Conservation (phyloP, 2,888 invertebrate species). For the Pardosa pseudoannulata region DNA sequence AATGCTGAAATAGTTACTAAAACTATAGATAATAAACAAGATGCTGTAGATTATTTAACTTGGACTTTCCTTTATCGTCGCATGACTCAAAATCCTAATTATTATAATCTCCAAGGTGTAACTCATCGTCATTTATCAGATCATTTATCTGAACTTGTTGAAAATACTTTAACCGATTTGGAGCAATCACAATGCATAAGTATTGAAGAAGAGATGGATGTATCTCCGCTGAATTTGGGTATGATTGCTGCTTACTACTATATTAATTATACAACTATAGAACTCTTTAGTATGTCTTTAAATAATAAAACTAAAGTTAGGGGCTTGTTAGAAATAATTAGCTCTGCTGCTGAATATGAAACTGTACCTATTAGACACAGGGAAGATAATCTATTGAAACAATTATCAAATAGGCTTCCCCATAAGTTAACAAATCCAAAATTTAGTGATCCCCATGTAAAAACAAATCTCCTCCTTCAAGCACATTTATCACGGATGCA, state of each 20-base stretch:
- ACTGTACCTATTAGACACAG: slow-evolving; percentile 95
- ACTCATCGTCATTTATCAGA: slow-evolving; percentile 98
- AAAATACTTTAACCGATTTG: slow-evolving; percentile 93
- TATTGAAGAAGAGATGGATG: slow-evolving; percentile 98
- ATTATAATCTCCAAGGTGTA: slow-evolving; percentile 96
- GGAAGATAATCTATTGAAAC: slow-evolving; percentile 90
- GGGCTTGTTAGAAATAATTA: slow-evolving; percentile 97
- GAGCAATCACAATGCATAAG: slow-evolving; percentile 96
- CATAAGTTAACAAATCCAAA: slow-evolving; percentile 86
- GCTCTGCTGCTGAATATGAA: slow-evolving; percentile 97
- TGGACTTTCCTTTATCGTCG: slow-evolving; percentile 99
- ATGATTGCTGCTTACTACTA: slow-evolving; percentile 99
- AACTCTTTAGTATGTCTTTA: slow-evolving; percentile 96
- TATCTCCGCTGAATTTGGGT: slow-evolving; percentile 96
- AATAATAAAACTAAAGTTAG: slow-evolving; percentile 98
- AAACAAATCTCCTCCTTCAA: slow-evolving; percentile 95
- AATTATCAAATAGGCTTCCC: slow-evolving; percentile 80
- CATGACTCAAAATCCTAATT: slow-evolving; percentile 99
- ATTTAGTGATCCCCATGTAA: slow-evolving; percentile 97
- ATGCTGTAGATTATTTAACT: slow-evolving; percentile 98
- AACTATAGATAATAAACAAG: slow-evolving; percentile 99
- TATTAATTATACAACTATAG: slow-evolving; percentile 99
- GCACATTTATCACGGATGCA: slow-evolving; percentile 96
- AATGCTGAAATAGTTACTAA: slow-evolving; percentile 99
- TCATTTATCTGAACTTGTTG: slow-evolving; percentile 98